phyloP scores from a whole-genome alignment of 2,888 invertebrate species.

The Schizaphis graminum region DNA sequence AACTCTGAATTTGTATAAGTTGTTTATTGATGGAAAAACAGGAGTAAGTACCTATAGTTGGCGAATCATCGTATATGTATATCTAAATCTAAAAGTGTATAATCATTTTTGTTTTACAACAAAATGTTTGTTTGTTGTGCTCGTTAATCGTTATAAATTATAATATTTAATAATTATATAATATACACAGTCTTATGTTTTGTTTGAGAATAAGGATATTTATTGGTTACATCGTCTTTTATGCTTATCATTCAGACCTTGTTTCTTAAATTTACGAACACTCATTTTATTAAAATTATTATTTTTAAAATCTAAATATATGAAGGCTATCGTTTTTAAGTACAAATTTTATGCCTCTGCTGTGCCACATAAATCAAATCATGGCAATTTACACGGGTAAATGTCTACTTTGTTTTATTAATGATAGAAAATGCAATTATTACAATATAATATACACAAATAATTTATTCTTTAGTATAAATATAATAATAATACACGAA shows the following conservation, averaged over 20 bases:
- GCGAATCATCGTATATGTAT: neutral
- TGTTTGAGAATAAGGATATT: neutral
- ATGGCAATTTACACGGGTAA: neutral
- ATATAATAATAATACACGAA: neutral
- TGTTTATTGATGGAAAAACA: neutral
- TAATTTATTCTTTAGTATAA: neutral
- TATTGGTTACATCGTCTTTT: neutral
- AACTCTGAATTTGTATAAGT: neutral
- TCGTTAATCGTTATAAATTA: neutral
- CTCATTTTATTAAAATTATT: neutral
- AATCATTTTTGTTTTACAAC: neutral
- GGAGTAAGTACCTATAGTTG: neutral
- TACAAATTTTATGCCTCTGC: neutral
- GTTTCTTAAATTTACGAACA: neutral
- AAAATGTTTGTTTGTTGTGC: neutral
- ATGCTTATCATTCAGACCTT: conserved; percentile 1
- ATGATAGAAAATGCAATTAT: neutral
- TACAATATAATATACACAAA: neutral
- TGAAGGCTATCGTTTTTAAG: neutral
- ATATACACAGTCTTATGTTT: neutral
- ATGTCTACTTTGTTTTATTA: neutral
- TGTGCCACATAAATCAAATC: neutral
- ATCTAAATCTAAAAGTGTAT: neutral
- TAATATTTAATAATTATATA: neutral
- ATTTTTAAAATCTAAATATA: neutral